Base-by-base conservation (phyloP, 92 coral and sea anemone species). In the Porites evermanni region DNA sequence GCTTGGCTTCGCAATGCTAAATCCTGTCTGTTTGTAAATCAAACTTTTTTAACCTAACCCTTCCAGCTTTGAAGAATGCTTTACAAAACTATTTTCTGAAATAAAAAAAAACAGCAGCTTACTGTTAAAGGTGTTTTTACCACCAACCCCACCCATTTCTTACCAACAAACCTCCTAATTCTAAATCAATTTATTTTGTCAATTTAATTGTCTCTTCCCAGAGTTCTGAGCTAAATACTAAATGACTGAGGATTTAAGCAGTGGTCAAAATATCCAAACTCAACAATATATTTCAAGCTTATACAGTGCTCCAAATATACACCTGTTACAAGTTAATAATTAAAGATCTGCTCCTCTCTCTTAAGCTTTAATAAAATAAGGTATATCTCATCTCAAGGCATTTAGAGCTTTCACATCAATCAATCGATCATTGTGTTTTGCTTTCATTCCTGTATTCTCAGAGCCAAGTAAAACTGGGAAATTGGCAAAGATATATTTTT, bases 1-100 rank as follows among this genome's bases (percentile, higher is more conserved):
- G 82, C 72, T 61, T 67, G 63, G 58, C 82, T 17, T 64, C 21
- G 53, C 53, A 78, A 78, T 78, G 82, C 82, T 61, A 78, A 78
- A 32, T 14, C 82, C 70, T 61, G 72, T 78, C n/a, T 26, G 24
- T 78, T 61, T 78, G 59, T 70, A 64, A 78, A 78, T 67, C 71
- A 78, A 61, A 78, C 72, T 1, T 78, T 78, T 78, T 78, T 6
- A 78, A 78, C 58, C 64, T 24, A 21, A 78, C 82, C 82, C 72
- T 60, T 53, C 29, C 29, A 26, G 29, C 29, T 26, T 26, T 26
- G 29, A 26, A 26, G 2, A 26, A 53, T 53, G 64, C 52, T 50
- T 67, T 78, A 61, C 67, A 78, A 78, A 71, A 78, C 71, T 78
- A 78, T 71, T 63, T 59, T 50, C 72, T 58, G 53, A 61, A 78